phyloP scores from a whole-genome alignment of 2,797 vertebrate species.

The Ibycter americanus region DNA sequence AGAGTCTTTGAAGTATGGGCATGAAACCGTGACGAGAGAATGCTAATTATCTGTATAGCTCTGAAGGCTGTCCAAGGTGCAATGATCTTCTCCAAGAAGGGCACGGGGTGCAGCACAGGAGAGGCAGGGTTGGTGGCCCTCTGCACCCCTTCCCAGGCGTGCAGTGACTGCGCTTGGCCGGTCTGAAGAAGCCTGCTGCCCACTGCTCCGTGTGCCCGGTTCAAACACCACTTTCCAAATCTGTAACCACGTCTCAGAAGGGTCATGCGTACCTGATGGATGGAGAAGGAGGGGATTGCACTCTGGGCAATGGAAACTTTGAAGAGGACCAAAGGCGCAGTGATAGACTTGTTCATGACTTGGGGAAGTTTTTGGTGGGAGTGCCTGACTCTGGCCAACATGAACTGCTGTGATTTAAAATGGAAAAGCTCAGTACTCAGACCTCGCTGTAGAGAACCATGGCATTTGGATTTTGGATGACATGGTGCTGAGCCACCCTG shows the following conservation, averaged over 20 bases:
- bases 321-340: rapidly evolving
- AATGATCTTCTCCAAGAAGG: neutral
- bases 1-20: neutral
- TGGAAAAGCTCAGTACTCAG: neutral
- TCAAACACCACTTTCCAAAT: neutral
- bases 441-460: neutral
- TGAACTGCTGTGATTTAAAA: neutral
- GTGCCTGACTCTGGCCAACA: neutral
- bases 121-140: neutral
- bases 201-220: rapidly evolving
- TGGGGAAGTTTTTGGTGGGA: neutral
- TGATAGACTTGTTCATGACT: neutral
- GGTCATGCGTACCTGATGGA: rapidly evolving
- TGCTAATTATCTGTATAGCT: neutral
- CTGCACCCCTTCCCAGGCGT: neutral
- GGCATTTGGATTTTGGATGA: neutral
- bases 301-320: neutral
- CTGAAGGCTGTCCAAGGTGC: neutral
- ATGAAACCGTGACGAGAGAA: neutral
- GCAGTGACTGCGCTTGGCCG: rapidly evolving
- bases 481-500: neutral
- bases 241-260: neutral
- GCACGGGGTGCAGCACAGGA: rapidly evolving
- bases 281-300: neutral
- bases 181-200: neutral